Evolutionary conservation across 2,888 invertebrate genomes (phyloP).

Genomic region (Ypsolopha sequella): DNA sequence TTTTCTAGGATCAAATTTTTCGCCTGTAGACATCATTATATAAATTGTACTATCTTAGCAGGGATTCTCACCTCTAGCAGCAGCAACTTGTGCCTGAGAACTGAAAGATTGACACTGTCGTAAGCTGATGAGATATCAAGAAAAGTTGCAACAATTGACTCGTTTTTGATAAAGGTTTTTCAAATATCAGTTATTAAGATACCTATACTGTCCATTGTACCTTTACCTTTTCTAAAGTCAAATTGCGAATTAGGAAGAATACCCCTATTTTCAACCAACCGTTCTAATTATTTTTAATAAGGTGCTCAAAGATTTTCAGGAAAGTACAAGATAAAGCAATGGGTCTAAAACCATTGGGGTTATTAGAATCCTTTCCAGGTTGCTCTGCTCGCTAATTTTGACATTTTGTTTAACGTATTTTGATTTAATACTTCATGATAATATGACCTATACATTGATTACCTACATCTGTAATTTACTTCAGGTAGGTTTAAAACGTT

Average conservation of each 20-base stretch:
- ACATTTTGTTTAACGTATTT: too few species aligned
- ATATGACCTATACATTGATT: too few species aligned
- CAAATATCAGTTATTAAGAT: conserved; percentile 14
- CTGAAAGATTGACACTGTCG: conserved; percentile 15
- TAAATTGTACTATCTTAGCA: conserved; percentile 10
- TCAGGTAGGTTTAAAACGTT: too few species aligned
- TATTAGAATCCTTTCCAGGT: conserved; percentile 12
- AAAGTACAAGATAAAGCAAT: conserved; percentile 14
- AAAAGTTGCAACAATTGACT: conserved; percentile 14
- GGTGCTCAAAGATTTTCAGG: conserved; percentile 14
- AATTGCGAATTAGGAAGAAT: conserved; percentile 12
- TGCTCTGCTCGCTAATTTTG: too few species aligned
- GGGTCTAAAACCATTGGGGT: conserved; percentile 11
- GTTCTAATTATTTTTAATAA: conserved; percentile 15
- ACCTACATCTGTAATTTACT: too few species aligned
- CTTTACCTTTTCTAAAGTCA: conserved; percentile 17
- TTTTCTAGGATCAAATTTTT: background rate
- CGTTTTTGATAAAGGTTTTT: conserved; percentile 9
- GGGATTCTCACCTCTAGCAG: conserved; percentile 15
- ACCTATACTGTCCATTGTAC: conserved; percentile 18
- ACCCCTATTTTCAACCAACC: conserved; percentile 13
- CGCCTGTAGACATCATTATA: conserved; percentile 5
- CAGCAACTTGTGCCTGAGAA: conserved; percentile 14
- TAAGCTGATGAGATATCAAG: conserved; percentile 18
- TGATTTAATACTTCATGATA: too few species aligned